These are phyloP conservation scores for Lampris incognitus DNA, from an alignment of 2,113 vertebrate genomes.

Conservation along the genomic window DNA sequence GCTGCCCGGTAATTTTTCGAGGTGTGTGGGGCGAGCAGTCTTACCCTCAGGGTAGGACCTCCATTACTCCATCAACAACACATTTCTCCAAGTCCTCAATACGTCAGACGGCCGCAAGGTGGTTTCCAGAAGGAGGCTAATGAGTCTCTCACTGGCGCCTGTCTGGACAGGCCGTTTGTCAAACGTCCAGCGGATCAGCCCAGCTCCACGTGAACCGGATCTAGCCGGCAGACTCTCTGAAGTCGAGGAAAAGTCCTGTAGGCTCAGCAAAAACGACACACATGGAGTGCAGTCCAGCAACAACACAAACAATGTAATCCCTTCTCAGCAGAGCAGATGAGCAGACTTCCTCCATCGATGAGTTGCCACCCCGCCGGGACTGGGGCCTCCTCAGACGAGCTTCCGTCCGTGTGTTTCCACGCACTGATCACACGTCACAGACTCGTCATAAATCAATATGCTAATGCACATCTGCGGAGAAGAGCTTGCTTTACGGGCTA, in stretches of 20 bases:
- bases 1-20: not conserved
- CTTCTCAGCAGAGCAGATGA: slow-evolving; percentile 46
- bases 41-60: slow-evolving; percentile 10
- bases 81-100: slow-evolving; percentile 7
- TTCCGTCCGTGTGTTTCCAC: slow-evolving; percentile 33
- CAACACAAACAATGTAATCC: slow-evolving; percentile 62
- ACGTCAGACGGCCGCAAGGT: not conserved
- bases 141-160: not conserved
- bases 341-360: slow-evolving; percentile 59
- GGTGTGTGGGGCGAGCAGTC: not conserved
- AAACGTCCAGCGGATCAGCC: not conserved
- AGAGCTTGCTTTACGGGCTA: slow-evolving; percentile 22
- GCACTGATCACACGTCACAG: slow-evolving; percentile 64
- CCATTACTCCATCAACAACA: not conserved
- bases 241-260: slow-evolving; percentile 40
- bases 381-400: slow-evolving; percentile 29
- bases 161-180: not conserved
- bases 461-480: slow-evolving; percentile 40
- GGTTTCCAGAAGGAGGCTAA: not conserved
- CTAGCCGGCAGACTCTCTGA: slow-evolving; percentile 35
- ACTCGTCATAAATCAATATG: slow-evolving; percentile 58
- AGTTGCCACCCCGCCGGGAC: slow-evolving; percentile 33
- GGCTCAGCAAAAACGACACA: slow-evolving; percentile 40
- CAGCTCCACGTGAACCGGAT: not conserved
- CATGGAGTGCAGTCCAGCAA: slow-evolving; percentile 26